Evolutionary conservation across 1,140 invertebrate genomes (phyloP).

Genomic region (Drosophila yakuba): DNA sequence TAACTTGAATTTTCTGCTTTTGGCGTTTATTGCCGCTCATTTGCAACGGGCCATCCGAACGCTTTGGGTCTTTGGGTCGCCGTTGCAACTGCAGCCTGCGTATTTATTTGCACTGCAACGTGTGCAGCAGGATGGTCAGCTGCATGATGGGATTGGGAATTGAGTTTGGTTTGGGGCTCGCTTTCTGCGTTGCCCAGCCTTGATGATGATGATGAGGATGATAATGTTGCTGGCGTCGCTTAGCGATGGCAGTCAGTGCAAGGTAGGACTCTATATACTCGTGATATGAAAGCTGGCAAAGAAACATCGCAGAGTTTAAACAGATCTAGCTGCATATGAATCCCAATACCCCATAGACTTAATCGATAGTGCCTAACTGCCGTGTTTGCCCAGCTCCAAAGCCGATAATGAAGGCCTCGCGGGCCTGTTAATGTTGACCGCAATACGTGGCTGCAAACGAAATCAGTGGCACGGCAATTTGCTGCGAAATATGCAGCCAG

Average conservation of each 20-base stretch:
- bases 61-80: slow-evolving; percentile 50
- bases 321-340: too few species aligned
- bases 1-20: slow-evolving; percentile 82
- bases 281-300: too few species aligned
- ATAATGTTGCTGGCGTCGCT: slow-evolving; percentile 34
- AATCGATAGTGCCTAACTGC: background rate
- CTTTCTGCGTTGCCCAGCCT: background rate
- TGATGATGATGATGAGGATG: slow-evolving; percentile 15
- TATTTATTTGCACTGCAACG: slow-evolving; percentile 66
- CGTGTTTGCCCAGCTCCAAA: background rate
- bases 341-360: too few species aligned
- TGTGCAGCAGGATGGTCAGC: slow-evolving; percentile 11
- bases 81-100: slow-evolving; percentile 45
- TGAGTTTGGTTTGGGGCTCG: slow-evolving; percentile 25
- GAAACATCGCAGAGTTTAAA: too few species aligned
- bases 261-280: background rate
- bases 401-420: slow-evolving; percentile 10
- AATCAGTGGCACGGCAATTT: slow-evolving; percentile 41
- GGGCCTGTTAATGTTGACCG: slow-evolving; percentile 65
- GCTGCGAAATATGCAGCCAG: slow-evolving; percentile 36
- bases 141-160: slow-evolving; percentile 38
- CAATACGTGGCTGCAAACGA: slow-evolving; percentile 58
- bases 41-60: slow-evolving; percentile 64
- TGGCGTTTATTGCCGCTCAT: slow-evolving; percentile 81
- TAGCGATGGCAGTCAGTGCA: slow-evolving; percentile 6